These are phyloP conservation scores for Drosophila basisetae DNA, from an alignment of 2,888 invertebrate genomes.

Conservation along the genomic window DNA sequence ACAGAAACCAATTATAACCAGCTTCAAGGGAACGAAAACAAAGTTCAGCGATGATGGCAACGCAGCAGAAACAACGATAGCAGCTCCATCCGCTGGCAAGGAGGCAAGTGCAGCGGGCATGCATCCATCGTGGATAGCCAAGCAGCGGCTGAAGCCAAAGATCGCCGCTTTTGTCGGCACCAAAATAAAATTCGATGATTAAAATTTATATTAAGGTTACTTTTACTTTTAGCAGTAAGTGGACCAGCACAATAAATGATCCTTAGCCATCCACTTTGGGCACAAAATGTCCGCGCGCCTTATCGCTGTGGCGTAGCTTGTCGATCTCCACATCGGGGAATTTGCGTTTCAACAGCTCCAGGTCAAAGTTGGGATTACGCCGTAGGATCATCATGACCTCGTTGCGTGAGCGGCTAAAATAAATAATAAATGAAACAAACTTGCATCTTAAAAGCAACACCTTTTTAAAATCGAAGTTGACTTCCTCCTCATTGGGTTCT, in stretches of 20 bases:
- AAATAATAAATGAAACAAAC: constrained; percentile 11
- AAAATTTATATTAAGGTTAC: constrained; percentile 31
- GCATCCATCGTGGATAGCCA: constrained; percentile 85
- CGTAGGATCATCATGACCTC: constrained; percentile 90
- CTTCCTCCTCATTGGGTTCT: not conserved
- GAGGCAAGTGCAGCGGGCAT: constrained; percentile 48
- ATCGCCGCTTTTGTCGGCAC: constrained; percentile 83
- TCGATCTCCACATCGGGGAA: constrained; percentile 92
- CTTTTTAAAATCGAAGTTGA: not conserved
- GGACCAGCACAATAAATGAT: constrained; percentile 8
- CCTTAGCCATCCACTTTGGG: constrained; percentile 83
- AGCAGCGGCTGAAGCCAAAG: constrained; percentile 82
- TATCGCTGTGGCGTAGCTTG: constrained; percentile 87
- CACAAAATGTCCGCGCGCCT: constrained; percentile 88
- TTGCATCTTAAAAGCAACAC: not conserved
- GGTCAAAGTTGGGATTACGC: constrained; percentile 91
- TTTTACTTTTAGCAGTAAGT: constrained; percentile 35
- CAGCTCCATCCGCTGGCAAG: not conserved
- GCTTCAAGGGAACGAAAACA: constrained; percentile 82
- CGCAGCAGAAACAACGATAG: constrained; percentile 7
- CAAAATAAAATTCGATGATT: constrained; percentile 82
- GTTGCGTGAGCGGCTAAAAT: constrained; percentile 87
- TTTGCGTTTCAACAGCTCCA: constrained; percentile 89
- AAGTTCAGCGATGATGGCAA: constrained; percentile 75
- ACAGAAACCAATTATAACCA: constrained; percentile 72